These are phyloP conservation scores for Arenaria interpres DNA, from an alignment of 2,113 vertebrate genomes.

Conservation along the genomic window DNA sequence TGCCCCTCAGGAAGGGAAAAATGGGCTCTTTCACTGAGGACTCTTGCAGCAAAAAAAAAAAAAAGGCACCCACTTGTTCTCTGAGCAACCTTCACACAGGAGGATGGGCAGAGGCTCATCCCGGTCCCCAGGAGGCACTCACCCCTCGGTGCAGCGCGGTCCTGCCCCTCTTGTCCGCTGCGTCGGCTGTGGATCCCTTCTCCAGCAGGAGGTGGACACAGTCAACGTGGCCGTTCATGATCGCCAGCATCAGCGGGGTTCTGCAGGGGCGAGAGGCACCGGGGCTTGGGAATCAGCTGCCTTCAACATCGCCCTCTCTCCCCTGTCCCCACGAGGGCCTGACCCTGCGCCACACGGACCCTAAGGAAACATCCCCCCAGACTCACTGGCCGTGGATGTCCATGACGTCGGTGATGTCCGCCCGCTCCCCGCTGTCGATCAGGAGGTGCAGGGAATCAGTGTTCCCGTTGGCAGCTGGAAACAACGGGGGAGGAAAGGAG, in stretches of 20 bases:
- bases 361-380: not conserved
- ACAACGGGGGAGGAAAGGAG: not conserved
- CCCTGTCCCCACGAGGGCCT: fast-evolving
- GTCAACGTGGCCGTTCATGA: constrained; percentile 88
- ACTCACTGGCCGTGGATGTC: constrained; percentile 93
- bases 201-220: constrained; percentile 94
- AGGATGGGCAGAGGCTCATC: not conserved
- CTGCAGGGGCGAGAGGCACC: constrained; percentile 46
- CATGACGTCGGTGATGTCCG: constrained; percentile 86
- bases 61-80: not conserved
- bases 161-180: constrained; percentile 87
- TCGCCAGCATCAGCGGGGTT: constrained; percentile 92
- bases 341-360: not conserved
- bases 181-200: constrained; percentile 88
- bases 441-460: constrained; percentile 92
- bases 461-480: constrained; percentile 88
- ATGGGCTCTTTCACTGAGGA: not conserved
- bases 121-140: not conserved
- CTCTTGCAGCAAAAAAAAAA: not conserved
- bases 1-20: not conserved
- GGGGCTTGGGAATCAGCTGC: not conserved
- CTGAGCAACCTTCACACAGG: too few species aligned
- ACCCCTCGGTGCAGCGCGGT: constrained; percentile 93
- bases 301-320: fast-evolving
- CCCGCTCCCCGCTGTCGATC: constrained; percentile 86